Evolutionary conservation across 2,113 vertebrate species (phyloP), one percentile per base, ranked within the genome.

Genomic region (Procavia capensis): DNA sequence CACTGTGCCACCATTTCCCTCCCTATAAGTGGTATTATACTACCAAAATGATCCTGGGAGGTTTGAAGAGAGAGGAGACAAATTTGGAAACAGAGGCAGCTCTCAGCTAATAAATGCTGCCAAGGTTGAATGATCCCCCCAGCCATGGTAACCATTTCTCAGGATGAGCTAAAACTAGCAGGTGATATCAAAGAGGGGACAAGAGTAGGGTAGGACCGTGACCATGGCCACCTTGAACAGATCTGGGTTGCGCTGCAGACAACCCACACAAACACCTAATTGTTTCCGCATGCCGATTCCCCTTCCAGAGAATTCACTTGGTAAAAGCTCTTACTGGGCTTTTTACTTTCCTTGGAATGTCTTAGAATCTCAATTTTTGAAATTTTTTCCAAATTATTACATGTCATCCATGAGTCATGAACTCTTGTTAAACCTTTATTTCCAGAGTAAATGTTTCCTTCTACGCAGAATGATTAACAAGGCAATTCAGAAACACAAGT

Each of bases 391-490:
- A 29, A 91, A 80, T 94, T 92, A 79, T 61, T 95, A 57, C 74
- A 91, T 96, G 64, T 9, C 91, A 72, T 61, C 90, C 82, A 89
- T 81, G 91, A 97, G 94, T 95, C 64, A 94, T 89, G 92, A 96
- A 92, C 79, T 88, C 95, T 93, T 74, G 72, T 95, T 98, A 95
- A 96, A 95, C 96, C 93, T 95, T 85, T 66, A 95, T 80, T 90
- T 91, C 39, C 92, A 96, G 95, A 95, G 95, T 97, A 97, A 98
- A 97, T 94, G 94, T 97, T 97, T 97, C 96, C 96, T 97, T 95
- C 88, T 10, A 95, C 64, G 92, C 78, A 81, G 83, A 95, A 27
- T 89, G 25, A 91, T 72, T 50, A 95, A 50, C 7, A 59, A 83
- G 90, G 78, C 90, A 20, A 82, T 75, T 96, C 92, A 95, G 94